Percentiles rank a stretch among this genome's conserved stretches.
Conservation (phyloP, 2,797 vertebrate species). For the Dryobates pubescens region DNA sequence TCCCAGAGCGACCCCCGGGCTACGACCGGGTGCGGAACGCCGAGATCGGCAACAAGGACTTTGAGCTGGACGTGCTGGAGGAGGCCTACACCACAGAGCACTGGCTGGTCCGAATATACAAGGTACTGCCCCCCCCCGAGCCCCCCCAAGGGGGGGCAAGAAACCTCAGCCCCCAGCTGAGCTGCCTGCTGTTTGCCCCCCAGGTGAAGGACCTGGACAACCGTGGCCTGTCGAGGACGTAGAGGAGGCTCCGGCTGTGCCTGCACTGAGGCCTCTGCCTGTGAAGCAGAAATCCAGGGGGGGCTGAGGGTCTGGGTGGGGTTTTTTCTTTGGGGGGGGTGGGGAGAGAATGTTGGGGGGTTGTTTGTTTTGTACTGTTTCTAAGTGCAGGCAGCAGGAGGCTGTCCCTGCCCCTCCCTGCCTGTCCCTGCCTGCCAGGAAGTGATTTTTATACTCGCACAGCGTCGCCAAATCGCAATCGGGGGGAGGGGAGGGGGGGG, state of each 20-base stretch:
- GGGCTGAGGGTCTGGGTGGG: too few relatives aligned
- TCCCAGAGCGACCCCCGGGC: slow-evolving; percentile 94
- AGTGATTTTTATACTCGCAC: slow-evolving; percentile 81
- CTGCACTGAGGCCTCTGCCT: slow-evolving; percentile 88
- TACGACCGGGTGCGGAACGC: slow-evolving; percentile 97
- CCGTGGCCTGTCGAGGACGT: slow-evolving; percentile 95
- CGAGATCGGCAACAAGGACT: slow-evolving; percentile 99
- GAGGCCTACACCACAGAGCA: slow-evolving; percentile 99
- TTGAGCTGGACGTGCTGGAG: slow-evolving; percentile 97
- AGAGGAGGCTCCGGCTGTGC: slow-evolving; percentile 59
- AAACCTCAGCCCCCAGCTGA: rapidly evolving
- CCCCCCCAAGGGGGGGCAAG: rapidly evolving
- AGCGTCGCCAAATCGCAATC: slow-evolving; percentile 80
- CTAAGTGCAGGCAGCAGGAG: slow-evolving; percentile 78
- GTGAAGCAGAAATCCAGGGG: slow-evolving; percentile 69
- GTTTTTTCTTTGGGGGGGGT: background rate
- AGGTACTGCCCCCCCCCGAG: slow-evolving; percentile 67
- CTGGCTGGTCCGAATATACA: slow-evolving; percentile 99
- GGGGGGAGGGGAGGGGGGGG: slow-evolving; percentile 51
- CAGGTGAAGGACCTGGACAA: slow-evolving; percentile 95
- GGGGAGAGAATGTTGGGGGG: background rate
- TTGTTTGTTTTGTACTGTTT: slow-evolving; percentile 79
- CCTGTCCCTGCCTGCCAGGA: slow-evolving; percentile 21
- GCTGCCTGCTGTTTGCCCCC: background rate
- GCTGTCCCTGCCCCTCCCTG: slow-evolving; percentile 19